A percentile compares a stretch with the other conserved stretches of the same genome.
These are phyloP conservation scores for Nemurella pictetii DNA, from an alignment of 2,888 invertebrate genomes.

Conservation along the genomic window DNA sequence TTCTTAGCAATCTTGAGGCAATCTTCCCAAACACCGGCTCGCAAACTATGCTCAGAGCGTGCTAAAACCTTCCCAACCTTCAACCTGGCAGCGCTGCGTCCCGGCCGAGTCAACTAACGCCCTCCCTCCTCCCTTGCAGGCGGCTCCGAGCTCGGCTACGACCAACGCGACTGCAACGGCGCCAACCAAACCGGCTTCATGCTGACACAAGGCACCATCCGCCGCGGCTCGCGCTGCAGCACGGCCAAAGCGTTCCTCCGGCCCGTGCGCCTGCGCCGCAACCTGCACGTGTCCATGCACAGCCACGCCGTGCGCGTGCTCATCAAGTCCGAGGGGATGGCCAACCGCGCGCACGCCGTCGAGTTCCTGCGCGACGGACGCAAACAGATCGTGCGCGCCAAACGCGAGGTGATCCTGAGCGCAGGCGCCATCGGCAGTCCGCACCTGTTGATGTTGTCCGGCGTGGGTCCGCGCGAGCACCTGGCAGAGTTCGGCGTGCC, in stretches of 20 bases:
- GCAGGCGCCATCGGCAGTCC: slow-evolving; percentile 89
- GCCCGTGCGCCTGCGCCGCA: slow-evolving; percentile 74
- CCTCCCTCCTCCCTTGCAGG: too few relatives aligned
- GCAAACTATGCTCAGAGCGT: too few relatives aligned
- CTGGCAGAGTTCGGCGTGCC: slow-evolving; percentile 72
- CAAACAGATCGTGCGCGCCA: slow-evolving; percentile 66
- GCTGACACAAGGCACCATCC: slow-evolving; percentile 83
- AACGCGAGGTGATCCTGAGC: slow-evolving; percentile 80
- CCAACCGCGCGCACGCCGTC: slow-evolving; percentile 66
- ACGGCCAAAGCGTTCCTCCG: slow-evolving; percentile 86
- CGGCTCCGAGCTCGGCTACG: slow-evolving; percentile 80
- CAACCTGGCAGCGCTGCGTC: too few relatives aligned
- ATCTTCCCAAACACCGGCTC: too few relatives aligned
- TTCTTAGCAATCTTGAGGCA: too few relatives aligned
- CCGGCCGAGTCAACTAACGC: too few relatives aligned
- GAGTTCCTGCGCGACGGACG: slow-evolving; percentile 70
- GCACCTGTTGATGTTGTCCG: slow-evolving; percentile 88
- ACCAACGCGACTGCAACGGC: slow-evolving; percentile 79
- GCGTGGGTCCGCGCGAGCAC: slow-evolving; percentile 80
- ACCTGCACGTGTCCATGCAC: slow-evolving; percentile 77
- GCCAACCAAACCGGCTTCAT: slow-evolving; percentile 84
- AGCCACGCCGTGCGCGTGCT: slow-evolving; percentile 68
- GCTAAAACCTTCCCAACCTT: too few relatives aligned
- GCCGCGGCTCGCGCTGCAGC: slow-evolving; percentile 82
- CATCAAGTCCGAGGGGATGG: slow-evolving; percentile 13